A percentile compares a stretch with the other conserved stretches of the same genome.
phyloP scores from a whole-genome alignment of 2,113 vertebrate genomes.

The Etheostoma cragini region DNA sequence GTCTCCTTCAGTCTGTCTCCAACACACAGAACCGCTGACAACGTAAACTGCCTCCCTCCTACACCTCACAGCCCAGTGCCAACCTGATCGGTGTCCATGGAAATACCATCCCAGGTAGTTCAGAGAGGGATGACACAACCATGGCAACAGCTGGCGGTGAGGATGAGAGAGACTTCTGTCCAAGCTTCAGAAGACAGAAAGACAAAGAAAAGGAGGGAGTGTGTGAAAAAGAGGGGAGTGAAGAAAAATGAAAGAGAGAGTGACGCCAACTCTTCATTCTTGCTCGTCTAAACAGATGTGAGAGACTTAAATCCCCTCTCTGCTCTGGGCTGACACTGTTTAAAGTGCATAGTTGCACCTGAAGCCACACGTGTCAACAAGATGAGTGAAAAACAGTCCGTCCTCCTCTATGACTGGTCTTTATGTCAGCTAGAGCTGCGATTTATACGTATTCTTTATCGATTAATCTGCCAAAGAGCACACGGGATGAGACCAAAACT shows the following conservation, averaged over 20 bases:
- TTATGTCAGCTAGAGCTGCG: not conserved
- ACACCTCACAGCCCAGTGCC: slow-evolving; percentile 52
- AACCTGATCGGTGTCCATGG: slow-evolving; percentile 56
- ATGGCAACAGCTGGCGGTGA: slow-evolving; percentile 75
- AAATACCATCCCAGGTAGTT: slow-evolving; percentile 65
- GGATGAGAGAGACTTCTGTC: slow-evolving; percentile 62
- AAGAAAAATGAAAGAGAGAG: slow-evolving; percentile 19
- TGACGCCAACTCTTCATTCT: slow-evolving; percentile 6
- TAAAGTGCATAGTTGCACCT: not conserved
- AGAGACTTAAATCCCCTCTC: slow-evolving; percentile 21
- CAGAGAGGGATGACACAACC: slow-evolving; percentile 54
- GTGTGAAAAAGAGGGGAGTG: not conserved
- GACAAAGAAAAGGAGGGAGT: not conserved
- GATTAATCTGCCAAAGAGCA: not conserved
- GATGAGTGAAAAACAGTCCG: not conserved
- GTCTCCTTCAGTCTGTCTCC: slow-evolving; percentile 39
- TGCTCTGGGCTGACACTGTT: not conserved
- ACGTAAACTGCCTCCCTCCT: slow-evolving; percentile 53
- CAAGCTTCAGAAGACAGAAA: slow-evolving; percentile 42
- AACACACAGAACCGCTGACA: slow-evolving; percentile 58
- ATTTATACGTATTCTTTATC: not conserved
- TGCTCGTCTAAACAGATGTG: slow-evolving; percentile 21
- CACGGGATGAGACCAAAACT: not conserved
- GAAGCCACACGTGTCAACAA: not conserved
- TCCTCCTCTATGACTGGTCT: not conserved